Evolutionary conservation across 2,888 invertebrate genomes (phyloP), one percentile per base, ranked within the genome.

Genomic region (Liodrosophila aerea): DNA sequence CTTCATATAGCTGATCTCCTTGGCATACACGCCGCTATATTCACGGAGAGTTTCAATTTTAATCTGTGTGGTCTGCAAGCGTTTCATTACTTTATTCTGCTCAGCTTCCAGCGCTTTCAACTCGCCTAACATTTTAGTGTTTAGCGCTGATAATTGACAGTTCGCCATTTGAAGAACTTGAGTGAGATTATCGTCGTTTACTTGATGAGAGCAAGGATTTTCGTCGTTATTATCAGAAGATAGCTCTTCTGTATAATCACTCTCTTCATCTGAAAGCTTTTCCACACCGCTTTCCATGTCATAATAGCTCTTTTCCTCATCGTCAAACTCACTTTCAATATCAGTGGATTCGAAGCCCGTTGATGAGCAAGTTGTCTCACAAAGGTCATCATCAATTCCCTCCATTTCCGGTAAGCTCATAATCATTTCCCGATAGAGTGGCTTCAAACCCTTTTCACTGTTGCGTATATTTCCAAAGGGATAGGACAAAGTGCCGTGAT

Each of bases 391-490:
- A 5, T 60, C 56, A 1, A 1, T 7, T 2, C 5, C 29, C 0
- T 1, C 0, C 3, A 2, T 36, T 0, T 18, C 7, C 1, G 29
- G 12, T 7, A 29, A 8, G 1, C 4, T 4, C 2, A 61, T 1
- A 39, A n/a, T 83, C 46, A 77, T 49, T 7, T 73, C 22, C 3
- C 22, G 60, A 11, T 65, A 53, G 12, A 87, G 46, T 0, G 73
- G 58, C 7, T 46, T 44, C 43, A 88, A 63, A 30, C 85, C 72
- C 2, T 54, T 46, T n/a, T 76, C 64, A 2, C 52, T 73, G 22
- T 72, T 82, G 5, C 50, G 56, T 4, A 47, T 13, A 59, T 85
- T 71, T 0, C 75, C 87, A 30, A 88, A 88, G 0, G 87, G 88
- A 39, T 62, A 66, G 0, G 63, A 27, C 7, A 88, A 16, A 0